Evolutionary conservation across 2,888 invertebrate genomes (phyloP).

Genomic region (Phoronis australis): DNA sequence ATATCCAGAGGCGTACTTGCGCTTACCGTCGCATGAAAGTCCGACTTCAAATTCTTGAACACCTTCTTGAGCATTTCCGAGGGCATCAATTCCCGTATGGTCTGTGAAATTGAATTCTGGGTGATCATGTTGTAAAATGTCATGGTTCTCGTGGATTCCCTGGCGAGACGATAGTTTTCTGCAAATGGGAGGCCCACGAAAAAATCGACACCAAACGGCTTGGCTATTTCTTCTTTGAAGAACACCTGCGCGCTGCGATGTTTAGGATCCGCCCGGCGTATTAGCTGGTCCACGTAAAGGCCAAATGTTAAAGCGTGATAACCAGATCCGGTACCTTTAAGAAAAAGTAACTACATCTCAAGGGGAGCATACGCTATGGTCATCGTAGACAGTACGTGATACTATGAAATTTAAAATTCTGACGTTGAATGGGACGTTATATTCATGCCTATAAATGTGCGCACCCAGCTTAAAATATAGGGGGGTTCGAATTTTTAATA

Average conservation of each 20-base stretch:
- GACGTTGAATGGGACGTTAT: too few relatives aligned
- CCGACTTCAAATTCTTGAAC: too few relatives aligned
- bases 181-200: slow-evolving; percentile 26
- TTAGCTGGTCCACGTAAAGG: slow-evolving; percentile 36
- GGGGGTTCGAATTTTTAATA: too few relatives aligned
- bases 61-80: too few relatives aligned
- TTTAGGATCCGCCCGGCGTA: slow-evolving; percentile 31
- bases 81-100: too few relatives aligned
- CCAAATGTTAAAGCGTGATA: slow-evolving; percentile 37
- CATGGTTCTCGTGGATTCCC: too few relatives aligned
- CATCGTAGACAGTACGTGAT: not conserved
- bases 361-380: not conserved
- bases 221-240: slow-evolving; percentile 38
- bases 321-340: slow-evolving; percentile 28
- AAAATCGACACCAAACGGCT: slow-evolving; percentile 36
- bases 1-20: too few relatives aligned
- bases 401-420: slow-evolving; percentile 6
- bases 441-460: too few relatives aligned
- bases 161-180: slow-evolving; percentile 6
- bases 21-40: too few relatives aligned
- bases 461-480: too few relatives aligned
- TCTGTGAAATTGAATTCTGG: too few relatives aligned
- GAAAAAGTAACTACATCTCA: not conserved
- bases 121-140: too few relatives aligned
- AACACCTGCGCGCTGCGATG: slow-evolving; percentile 28